Evolutionary conservation across 2,797 vertebrate species (phyloP), one percentile per base, ranked within the genome.

Genomic region (Phrynocephalus vlangalii): DNA sequence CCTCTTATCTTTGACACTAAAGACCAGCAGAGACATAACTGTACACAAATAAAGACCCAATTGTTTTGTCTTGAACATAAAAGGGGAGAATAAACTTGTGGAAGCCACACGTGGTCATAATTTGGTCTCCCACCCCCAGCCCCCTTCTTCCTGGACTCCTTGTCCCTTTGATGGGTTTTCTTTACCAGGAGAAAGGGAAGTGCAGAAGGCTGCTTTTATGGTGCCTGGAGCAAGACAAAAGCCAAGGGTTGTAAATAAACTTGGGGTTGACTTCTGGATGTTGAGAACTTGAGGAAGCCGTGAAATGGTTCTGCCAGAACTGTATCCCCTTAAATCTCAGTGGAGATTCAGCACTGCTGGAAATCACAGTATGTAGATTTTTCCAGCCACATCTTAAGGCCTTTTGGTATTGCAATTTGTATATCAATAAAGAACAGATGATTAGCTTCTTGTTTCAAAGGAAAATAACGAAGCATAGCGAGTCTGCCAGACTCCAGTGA

Each of bases 281-380:
- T 50, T 28, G 7, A 68, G 24, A 48, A 30, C 6, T 73, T 38
- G 52, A 66, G 79, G 85, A 81, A 80, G 70, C 79, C 15, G 30
- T 30, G 68, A 48, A 73, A 52, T 48, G 20, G 18, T 20, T 73
- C 33, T 81, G 78, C 85, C 85, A 80, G 79, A 24, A 26, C 38
- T 72, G 78, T 81, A 81, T 86, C 70, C 33, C 56, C 6, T 73
- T 81, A 86, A 86, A 86, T 50, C 70, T 86, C 48, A 28, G 44
- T 52, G 78, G 50, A 81, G 68, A 79, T 70, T 75, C 70, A 50
- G 3, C 5, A 1, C 73, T 33, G 44, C 73, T 33, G 44, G n/a
- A 56, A 86, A 86, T 68, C 44, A 13, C 44, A 50, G 26, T 22
- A 28, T 56, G 44, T 48, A 81, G 33, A 24, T 66, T 30, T 22